A percentile compares a stretch with the other conserved stretches of the same genome.
Evolutionary conservation across 2,113 vertebrate genomes (phyloP).

Genomic region (Accipiter virgatus): DNA sequence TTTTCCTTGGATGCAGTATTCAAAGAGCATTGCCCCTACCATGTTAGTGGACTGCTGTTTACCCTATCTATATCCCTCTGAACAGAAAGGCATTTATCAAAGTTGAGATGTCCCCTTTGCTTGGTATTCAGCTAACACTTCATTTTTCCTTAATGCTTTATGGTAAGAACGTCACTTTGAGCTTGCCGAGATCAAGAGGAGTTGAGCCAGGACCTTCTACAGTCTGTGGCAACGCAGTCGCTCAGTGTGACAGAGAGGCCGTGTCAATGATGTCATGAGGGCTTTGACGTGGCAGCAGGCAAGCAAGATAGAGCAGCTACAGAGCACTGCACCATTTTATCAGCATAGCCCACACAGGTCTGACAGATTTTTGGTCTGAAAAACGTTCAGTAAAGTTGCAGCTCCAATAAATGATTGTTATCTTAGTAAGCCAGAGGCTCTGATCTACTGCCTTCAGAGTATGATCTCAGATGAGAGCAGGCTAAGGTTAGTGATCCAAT

Average conservation of each 20-base stretch:
- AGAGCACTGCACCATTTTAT: neutral
- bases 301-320: neutral
- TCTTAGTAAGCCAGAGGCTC: neutral
- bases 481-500: neutral
- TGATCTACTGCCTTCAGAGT: neutral
- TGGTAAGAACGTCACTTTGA: neutral
- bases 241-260: neutral
- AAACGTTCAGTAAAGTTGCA: neutral
- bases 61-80: neutral
- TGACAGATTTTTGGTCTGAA: neutral
- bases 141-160: constrained; percentile 6
- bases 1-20: neutral
- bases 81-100: constrained; percentile 12
- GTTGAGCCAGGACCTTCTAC: neutral
- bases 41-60: neutral
- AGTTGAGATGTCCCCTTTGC: neutral
- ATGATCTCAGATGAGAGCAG: neutral
- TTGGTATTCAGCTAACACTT: neutral
- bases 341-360: neutral
- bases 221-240: neutral
- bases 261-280: neutral
- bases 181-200: neutral
- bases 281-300: neutral
- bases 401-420: neutral
- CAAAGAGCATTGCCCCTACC: neutral